Evolutionary conservation across 2,888 invertebrate species (phyloP).

Genomic region (Melieria crassipennis): DNA sequence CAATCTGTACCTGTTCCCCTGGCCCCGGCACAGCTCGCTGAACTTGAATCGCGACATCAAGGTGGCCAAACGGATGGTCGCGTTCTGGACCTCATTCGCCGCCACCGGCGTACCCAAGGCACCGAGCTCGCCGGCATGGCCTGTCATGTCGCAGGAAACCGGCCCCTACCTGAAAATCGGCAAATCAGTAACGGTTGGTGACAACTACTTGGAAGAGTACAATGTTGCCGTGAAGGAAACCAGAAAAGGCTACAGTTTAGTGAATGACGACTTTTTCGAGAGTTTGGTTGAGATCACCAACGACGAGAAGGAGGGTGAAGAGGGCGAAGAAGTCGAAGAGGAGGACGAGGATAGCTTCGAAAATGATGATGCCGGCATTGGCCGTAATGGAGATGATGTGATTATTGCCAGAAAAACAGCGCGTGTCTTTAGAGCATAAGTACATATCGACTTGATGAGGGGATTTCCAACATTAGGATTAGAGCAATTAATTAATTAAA

Average conservation of each 20-base stretch:
- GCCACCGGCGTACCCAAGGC: slow-evolving; percentile 57
- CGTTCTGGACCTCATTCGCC: slow-evolving; percentile 64
- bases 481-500: no score
- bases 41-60: slow-evolving; percentile 62
- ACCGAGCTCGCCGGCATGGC: slow-evolving; percentile 56
- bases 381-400: slow-evolving; percentile 48
- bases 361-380: slow-evolving; percentile 34
- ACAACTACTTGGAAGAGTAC: slow-evolving; percentile 62
- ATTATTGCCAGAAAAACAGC: slow-evolving; percentile 49
- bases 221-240: slow-evolving; percentile 55
- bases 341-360: slow-evolving; percentile 35
- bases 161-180: slow-evolving; percentile 64
- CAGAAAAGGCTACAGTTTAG: slow-evolving; percentile 52
- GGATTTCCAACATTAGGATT: no score
- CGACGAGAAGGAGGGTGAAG: slow-evolving; percentile 34
- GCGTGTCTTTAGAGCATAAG: not conserved
- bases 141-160: slow-evolving; percentile 57
- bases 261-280: slow-evolving; percentile 59
- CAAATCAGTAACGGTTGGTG: slow-evolving; percentile 51
- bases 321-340: slow-evolving; percentile 29
- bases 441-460: no score
- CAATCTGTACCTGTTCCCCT: slow-evolving; percentile 69
- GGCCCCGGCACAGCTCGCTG: slow-evolving; percentile 57
- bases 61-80: slow-evolving; percentile 67
- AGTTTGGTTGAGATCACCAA: slow-evolving; percentile 49